Base-by-base conservation (phyloP, 2,797 vertebrate genomes). In the Chelonia mydas region DNA sequence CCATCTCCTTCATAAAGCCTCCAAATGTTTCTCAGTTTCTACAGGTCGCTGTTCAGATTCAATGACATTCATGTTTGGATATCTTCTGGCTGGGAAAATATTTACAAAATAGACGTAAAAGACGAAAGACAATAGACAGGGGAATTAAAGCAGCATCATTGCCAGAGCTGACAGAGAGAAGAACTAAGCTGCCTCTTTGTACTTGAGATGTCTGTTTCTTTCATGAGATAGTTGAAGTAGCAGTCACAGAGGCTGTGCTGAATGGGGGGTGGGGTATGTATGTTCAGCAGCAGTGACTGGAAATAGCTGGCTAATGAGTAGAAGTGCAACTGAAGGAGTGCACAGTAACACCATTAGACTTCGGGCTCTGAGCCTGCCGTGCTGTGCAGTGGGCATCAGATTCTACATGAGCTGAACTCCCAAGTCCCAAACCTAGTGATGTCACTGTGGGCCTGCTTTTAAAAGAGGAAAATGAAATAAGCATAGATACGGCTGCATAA, bases 71-170 rank as follows among this genome's bases (percentile, higher is more conserved):
- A 57, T 7, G 2, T 77, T 57, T 68, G 2, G 1, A 3, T 84
- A 89, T 61, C 49, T 84, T 51, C 11, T 78, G 87, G 49, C 3
- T 27, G 82, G 51, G 45, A 31, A 28, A 0, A 0, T 19, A 21
- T n/a, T 51, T 88, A 41, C 61, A 87, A 68, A 47, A 83, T 16
- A 82, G 11, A 23, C 19, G 27, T 28, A 47, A 76, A 76, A 76
- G 72, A 74, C 6, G 6, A 74, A 45, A 21, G 72, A 45, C 41
- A 91, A 21, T 7, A 41, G 65, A 9, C 65, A 76, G 55, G 2
- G 49, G 12, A 84, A 31, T 0, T 0, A 88, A 25, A 47, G 7
- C 54, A 54, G 37, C 1, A 0, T 37, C 33, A 23, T 27, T 76
- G 55, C 51, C 84, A 83, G 59, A 86, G 21, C n/a, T 87, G 49